These are phyloP conservation scores for Herpailurus yagouaroundi DNA, from an alignment of 2,113 vertebrate genomes.

Conservation along the genomic window DNA sequence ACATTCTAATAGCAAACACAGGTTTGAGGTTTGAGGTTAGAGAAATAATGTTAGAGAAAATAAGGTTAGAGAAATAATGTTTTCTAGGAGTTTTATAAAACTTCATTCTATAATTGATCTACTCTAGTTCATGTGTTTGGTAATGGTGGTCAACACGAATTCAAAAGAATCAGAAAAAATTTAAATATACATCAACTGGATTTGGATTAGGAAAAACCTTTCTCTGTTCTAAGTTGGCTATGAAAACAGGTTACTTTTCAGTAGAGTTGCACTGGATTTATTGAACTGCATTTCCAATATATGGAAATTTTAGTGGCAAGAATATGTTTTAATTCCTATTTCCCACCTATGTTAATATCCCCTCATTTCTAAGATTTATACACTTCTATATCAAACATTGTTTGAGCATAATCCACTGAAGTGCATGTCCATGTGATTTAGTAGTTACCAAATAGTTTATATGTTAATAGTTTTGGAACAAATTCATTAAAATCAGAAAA, in stretches of 20 bases:
- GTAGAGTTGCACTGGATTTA: background rate
- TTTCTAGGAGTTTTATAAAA: background rate
- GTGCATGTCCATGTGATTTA: background rate
- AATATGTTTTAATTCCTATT: background rate
- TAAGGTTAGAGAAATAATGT: background rate
- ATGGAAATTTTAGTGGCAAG: background rate
- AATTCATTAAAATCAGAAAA: background rate
- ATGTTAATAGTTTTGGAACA: background rate
- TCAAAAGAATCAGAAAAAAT: background rate
- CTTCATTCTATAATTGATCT: background rate
- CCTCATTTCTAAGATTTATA: background rate
- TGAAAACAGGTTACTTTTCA: background rate
- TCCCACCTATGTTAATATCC: background rate
- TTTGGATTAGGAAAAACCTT: background rate
- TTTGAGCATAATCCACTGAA: background rate
- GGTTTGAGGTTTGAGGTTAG: background rate
- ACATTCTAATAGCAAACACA: background rate
- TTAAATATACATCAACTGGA: background rate
- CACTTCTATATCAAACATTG: background rate
- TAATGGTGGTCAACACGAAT: background rate
- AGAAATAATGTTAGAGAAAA: background rate
- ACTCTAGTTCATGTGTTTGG: background rate
- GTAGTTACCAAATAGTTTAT: background rate
- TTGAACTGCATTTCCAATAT: background rate
- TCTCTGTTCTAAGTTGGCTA: background rate